Base-by-base conservation (phyloP, 2,888 invertebrate genomes). In the Leptinotarsa peninsularis region DNA sequence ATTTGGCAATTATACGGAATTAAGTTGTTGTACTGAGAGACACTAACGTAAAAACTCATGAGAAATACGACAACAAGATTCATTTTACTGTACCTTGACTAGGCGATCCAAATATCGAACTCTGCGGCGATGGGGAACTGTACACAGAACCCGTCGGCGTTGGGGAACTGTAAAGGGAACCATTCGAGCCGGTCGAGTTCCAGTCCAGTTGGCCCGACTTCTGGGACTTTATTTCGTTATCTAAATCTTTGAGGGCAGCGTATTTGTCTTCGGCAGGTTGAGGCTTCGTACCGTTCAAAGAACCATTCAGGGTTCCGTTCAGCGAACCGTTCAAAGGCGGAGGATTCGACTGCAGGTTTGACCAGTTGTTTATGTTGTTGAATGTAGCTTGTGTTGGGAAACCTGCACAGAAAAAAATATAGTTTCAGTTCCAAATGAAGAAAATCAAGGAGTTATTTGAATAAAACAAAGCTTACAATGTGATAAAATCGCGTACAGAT, bases 231-330 rank as follows among this genome's bases (percentile, higher is more conserved):
- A 93, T 88, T 84, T 93, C 93, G 86, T 92, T 90, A 87, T 98
- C 98, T 84, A 98, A 91, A 89, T 98, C 98, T 89, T 98, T 97
- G 76, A 98, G 91, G 70, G 98, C 98, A 81, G 98, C 98, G 89
- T 98, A 98, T 82, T 96, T 94, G 89, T 98, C 98, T 90, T 94
- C 95, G 85, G 92, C 86, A n/a, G 86, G 86, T 54, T 85, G 75
- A 66, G 56, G 7, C 43, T 58, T 71, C 15, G 67, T 67, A 27
- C 68, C 67, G 67, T 76, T 76, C 27, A 60, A 58, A 54, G 73
- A 50, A 23, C 72, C 76, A 56, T 74, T 78, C 17, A 71, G 56
- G 14, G 71, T 23, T n/a, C 76, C 80, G 67, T 81, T 81, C 49
- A 71, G 18, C 43, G 77, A 78, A 10, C 76, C 75, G 66, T 78